A percentile compares a stretch with the other conserved stretches of the same genome.
Evolutionary conservation across 2,888 invertebrate species (phyloP).

Genomic region (Byasa hedistus): DNA sequence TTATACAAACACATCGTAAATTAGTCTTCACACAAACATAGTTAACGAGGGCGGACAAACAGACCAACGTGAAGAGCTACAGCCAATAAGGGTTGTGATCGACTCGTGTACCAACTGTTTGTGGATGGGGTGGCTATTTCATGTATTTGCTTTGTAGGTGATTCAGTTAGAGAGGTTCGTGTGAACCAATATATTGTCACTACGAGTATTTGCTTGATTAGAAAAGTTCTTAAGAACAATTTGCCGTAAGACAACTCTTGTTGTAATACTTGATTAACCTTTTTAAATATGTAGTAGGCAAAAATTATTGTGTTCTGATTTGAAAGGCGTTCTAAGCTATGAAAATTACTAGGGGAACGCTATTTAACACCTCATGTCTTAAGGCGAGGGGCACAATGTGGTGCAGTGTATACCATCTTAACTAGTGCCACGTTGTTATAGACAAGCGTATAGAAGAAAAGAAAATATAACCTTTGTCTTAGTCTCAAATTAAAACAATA

Average conservation of each 20-base stretch:
- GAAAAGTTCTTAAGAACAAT: background rate
- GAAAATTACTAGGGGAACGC: no score
- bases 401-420: no score
- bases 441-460: no score
- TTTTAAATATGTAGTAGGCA: no score
- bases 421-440: no score
- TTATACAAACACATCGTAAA: slow-evolving; percentile 74
- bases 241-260: background rate
- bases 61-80: slow-evolving; percentile 64
- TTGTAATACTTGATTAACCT: no score
- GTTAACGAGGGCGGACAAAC: slow-evolving; percentile 72
- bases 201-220: slow-evolving; percentile 19
- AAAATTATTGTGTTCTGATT: no score
- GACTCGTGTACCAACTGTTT: slow-evolving; percentile 65
- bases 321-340: no score
- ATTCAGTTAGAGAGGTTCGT: slow-evolving; percentile 16
- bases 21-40: slow-evolving; percentile 69
- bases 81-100: slow-evolving; percentile 65
- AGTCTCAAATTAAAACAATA: no score
- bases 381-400: no score
- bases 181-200: slow-evolving; percentile 5
- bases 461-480: no score
- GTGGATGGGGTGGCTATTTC: slow-evolving; percentile 55
- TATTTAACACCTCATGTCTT: no score
- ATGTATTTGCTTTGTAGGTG: slow-evolving; percentile 56